These are phyloP conservation scores for Drosophila ohnishii DNA, from an alignment of 1,140 invertebrate genomes.

Conservation along the genomic window DNA sequence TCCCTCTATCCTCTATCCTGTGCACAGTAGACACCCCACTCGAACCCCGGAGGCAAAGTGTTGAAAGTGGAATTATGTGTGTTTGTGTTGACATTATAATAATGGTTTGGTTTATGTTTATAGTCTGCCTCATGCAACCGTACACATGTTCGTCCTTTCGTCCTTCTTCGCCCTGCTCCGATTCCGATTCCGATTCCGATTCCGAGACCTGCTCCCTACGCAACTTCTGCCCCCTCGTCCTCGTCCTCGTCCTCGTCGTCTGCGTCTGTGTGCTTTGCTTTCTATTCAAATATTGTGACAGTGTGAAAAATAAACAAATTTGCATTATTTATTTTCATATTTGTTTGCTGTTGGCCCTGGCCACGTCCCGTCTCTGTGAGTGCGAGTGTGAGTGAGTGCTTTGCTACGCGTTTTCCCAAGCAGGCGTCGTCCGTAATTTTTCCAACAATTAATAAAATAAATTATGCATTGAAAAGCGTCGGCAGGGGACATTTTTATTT, in stretches of 20 bases:
- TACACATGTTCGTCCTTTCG: slow-evolving; percentile 48
- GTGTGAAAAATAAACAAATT: slow-evolving; percentile 73
- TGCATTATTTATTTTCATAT: slow-evolving; percentile 69
- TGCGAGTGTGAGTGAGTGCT: slow-evolving; percentile 14
- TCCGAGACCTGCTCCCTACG: slow-evolving; percentile 9
- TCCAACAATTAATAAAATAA: slow-evolving; percentile 56
- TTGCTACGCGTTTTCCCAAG: slow-evolving; percentile 8
- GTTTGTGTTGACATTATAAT: slow-evolving; percentile 76
- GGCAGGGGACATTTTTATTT: slow-evolving; percentile 23
- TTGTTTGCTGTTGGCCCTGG: slow-evolving; percentile 40
- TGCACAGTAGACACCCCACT: slow-evolving; percentile 9
- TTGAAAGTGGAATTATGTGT: slow-evolving; percentile 75
- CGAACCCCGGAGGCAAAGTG: slow-evolving; percentile 48
- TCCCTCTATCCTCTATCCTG: not conserved
- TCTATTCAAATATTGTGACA: slow-evolving; percentile 74
- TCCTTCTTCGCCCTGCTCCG: not conserved
- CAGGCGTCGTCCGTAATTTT: slow-evolving; percentile 23
- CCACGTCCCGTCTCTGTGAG: not conserved
- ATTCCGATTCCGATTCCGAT: not conserved
- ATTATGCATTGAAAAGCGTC: slow-evolving; percentile 48
- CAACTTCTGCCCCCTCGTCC: slow-evolving; percentile 11
- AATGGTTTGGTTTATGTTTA: slow-evolving; percentile 76
- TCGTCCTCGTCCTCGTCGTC: not conserved
- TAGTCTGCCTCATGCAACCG: slow-evolving; percentile 62
- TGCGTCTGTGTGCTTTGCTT: slow-evolving; percentile 48